Evolutionary conservation across 2,797 vertebrate species (phyloP), one percentile per base, ranked within the genome.

Genomic region (Peromyscus attwateri): DNA sequence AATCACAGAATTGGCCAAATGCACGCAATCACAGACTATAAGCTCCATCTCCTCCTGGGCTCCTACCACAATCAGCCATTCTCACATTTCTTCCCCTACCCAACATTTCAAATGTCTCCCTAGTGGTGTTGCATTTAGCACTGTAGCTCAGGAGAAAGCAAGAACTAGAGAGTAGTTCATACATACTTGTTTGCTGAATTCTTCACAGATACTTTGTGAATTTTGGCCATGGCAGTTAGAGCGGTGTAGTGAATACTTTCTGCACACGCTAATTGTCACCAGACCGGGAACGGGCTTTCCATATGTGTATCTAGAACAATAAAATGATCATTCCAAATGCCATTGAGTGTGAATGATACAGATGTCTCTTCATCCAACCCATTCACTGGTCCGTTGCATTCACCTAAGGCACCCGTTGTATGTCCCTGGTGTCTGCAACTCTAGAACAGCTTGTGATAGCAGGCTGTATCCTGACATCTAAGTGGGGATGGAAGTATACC

Each of bases 261-360:
- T 97, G 97, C 98, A 99, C 37, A 98, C 70, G 0, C 81, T 98
- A 25, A 98, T 96, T 13, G 25, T 98, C 91, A 98, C 98, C 0
- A 97, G 76, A 49, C 98, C 98, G 23, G 96, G 96, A 92, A 99
- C 98, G 17, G 98, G 97, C 87, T 98, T 98, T 68, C 98, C 98
- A 91, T 98, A 99, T 0, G 98, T 99, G 81, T 99, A 99, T 40
- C 98, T 99, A 70, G 19, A 92, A 96, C 29, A 60, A 27, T 9
- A 82, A 90, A 66, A 12, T 8, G 77, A 79, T 76, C 17, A 71
- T 19, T 76, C 40, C 66, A 92, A 82, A 70, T 31, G 0, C 76
- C 49, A 37, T 37, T 91, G 71, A 73, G 84, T 49, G n/a, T 34
- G 79, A 94, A 57, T 46, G 52, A 43, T 52, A 55, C 13, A 31